Evolutionary conservation across 2,797 vertebrate genomes (phyloP).

Genomic region (Dermochelys coriacea): DNA sequence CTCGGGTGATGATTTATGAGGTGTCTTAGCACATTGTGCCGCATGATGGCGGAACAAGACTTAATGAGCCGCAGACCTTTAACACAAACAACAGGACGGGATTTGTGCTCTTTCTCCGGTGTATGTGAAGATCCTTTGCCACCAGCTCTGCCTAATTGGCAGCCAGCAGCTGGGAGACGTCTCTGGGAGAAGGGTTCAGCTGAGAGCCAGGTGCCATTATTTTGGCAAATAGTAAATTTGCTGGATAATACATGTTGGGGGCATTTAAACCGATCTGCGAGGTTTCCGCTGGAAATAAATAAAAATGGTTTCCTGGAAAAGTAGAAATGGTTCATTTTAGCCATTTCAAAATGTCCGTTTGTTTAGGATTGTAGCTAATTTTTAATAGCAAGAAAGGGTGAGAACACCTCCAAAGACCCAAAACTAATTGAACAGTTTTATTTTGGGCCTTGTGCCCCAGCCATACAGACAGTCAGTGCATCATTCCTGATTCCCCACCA

Average conservation of each 20-base stretch:
- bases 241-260: neutral
- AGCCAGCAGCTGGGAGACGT: neutral
- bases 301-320: neutral
- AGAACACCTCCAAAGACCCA: neutral
- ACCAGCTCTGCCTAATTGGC: neutral
- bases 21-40: neutral
- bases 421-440: neutral
- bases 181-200: neutral
- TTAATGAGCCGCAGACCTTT: neutral
- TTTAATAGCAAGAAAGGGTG: neutral
- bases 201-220: neutral
- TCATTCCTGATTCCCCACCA: neutral
- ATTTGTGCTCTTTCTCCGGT: neutral
- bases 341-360: neutral
- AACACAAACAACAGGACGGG: neutral
- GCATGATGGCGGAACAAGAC: neutral
- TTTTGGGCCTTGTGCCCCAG: neutral
- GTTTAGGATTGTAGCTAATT: no score
- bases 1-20: neutral
- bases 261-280: neutral
- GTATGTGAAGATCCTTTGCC: neutral
- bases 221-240: neutral
- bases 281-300: neutral
- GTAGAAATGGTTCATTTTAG: neutral
- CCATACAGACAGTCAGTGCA: neutral